Conservation (phyloP, 2,113 vertebrate species). For the Myotis brandtii region DNA sequence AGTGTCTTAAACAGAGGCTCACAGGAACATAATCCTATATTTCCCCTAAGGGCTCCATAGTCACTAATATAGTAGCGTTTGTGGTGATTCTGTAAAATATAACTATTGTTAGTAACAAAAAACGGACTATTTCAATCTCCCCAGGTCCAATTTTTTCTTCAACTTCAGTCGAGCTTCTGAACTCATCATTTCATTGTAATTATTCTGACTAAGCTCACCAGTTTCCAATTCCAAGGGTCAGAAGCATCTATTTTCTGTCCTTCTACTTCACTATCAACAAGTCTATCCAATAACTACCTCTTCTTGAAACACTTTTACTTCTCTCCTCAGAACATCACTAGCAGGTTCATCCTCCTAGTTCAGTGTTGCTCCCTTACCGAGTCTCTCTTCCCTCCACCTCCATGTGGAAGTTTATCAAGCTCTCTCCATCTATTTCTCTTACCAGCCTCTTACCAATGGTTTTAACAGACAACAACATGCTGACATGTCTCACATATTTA, state of each 20-base stretch:
- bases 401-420: background rate
- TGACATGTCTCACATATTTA: background rate
- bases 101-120: background rate
- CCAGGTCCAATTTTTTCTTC: background rate
- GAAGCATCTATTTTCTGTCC: background rate
- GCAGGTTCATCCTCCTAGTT: background rate
- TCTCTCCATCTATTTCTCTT: background rate
- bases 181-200: background rate
- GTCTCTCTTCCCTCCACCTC: background rate
- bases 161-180: background rate
- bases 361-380: accelerated
- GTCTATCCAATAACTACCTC: background rate
- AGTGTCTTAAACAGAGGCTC: background rate
- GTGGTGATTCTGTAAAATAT: background rate
- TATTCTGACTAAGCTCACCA: background rate
- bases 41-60: background rate
- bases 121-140: background rate
- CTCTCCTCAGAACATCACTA: background rate
- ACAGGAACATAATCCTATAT: background rate
- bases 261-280: background rate
- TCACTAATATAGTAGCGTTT: background rate
- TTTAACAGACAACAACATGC: background rate
- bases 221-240: background rate
- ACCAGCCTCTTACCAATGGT: background rate
- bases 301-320: background rate